Conservation (phyloP, 2,888 invertebrate species). For the Eupithecia subumbrata region DNA sequence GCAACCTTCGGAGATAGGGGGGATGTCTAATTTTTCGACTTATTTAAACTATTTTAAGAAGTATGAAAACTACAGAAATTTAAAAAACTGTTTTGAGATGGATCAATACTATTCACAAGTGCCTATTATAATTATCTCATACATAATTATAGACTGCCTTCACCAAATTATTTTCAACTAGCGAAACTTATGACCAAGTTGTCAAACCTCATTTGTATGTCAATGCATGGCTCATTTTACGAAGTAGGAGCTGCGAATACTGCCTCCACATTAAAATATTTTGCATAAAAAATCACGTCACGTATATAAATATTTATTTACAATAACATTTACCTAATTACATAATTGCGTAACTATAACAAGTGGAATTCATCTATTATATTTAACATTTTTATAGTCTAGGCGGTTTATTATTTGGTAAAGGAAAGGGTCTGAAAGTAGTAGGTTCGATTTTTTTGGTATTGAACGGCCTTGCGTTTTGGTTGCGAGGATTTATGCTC, state of each 20-base stretch:
- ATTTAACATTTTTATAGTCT: slow-evolving; percentile 50
- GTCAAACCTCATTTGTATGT: too few relatives aligned
- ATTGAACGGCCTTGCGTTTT: slow-evolving; percentile 53
- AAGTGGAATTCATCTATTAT: slow-evolving; percentile 55
- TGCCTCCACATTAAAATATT: neutral
- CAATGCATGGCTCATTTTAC: neutral
- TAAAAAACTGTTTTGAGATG: too few relatives aligned
- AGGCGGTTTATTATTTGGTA: slow-evolving; percentile 65
- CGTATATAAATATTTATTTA: slow-evolving; percentile 43
- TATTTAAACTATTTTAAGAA: too few relatives aligned
- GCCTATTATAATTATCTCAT: too few relatives aligned
- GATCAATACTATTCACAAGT: too few relatives aligned
- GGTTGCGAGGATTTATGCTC: slow-evolving; percentile 43
- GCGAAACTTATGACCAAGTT: too few relatives aligned
- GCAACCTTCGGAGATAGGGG: too few relatives aligned
- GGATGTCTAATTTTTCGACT: too few relatives aligned
- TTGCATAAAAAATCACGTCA: neutral
- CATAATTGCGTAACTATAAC: slow-evolving; percentile 60
- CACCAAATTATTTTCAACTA: too few relatives aligned
- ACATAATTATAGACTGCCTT: too few relatives aligned
- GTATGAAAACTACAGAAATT: too few relatives aligned
- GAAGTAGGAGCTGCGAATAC: neutral
- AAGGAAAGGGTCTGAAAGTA: slow-evolving; percentile 64
- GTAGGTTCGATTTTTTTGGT: slow-evolving; percentile 67
- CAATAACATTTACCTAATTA: slow-evolving; percentile 51